Evolutionary conservation across 2,888 invertebrate species (phyloP).

Genomic region (Hoplodrina blanda): DNA sequence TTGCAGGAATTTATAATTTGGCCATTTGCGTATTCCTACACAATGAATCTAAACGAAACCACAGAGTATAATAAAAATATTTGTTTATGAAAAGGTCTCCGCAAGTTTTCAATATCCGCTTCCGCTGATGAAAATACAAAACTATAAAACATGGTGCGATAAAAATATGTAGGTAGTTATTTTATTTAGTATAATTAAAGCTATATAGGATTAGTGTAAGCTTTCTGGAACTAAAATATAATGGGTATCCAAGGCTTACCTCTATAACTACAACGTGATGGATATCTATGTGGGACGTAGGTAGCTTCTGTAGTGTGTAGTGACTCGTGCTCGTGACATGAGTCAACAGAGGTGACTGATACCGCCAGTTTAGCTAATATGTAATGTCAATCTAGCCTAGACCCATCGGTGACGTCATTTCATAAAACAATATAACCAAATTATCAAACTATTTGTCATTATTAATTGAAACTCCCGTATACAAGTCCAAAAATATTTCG

Average conservation of each 20-base stretch:
- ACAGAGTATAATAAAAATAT: conserved; percentile 38
- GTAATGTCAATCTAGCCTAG: conserved; percentile 65
- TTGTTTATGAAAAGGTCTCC: conserved; percentile 41
- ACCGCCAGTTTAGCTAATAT: conserved; percentile 63
- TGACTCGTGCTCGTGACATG: conserved; percentile 43
- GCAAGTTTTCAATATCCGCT: conserved; percentile 55
- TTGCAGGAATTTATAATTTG: too few relatives aligned
- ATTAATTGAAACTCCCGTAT: conserved; percentile 29
- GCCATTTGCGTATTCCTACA: too few relatives aligned
- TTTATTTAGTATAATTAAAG: conserved; percentile 10
- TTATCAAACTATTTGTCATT: conserved; percentile 60
- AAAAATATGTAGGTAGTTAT: conserved; percentile 16
- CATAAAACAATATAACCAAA: conserved; percentile 56
- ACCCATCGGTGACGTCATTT: conserved; percentile 67
- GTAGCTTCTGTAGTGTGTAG: neutral
- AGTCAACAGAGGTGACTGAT: conserved; percentile 52
- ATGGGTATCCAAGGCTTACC: neutral
- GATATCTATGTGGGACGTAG: neutral
- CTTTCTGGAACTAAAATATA: too few relatives aligned
- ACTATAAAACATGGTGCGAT: conserved; percentile 41
- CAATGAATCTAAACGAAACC: too few relatives aligned
- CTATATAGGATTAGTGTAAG: too few relatives aligned
- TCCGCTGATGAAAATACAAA: conserved; percentile 31
- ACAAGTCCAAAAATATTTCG: neutral
- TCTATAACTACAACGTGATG: neutral